phyloP scores from a whole-genome alignment of 2,113 vertebrate species.

The Burhinus bistriatus region DNA sequence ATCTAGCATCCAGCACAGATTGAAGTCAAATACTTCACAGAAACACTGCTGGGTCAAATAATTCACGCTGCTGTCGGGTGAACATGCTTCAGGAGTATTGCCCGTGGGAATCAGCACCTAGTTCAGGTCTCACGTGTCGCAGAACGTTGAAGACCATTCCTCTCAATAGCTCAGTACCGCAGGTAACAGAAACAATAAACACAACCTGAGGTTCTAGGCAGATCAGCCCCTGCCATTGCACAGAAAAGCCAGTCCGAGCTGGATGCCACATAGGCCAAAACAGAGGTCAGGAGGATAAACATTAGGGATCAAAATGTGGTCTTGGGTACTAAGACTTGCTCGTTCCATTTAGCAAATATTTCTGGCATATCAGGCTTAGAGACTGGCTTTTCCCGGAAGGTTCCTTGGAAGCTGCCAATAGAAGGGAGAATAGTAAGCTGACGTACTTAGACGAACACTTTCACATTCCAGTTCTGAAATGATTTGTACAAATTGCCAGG shows the following conservation, averaged over 20 bases:
- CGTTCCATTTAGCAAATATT: neutral
- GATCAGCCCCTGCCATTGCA: neutral
- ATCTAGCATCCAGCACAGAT: neutral
- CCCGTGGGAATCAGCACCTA: rapidly evolving
- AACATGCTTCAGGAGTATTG: neutral
- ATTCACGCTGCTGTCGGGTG: neutral
- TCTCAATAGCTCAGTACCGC: too few species aligned
- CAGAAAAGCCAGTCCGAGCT: neutral
- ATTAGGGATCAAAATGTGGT: rapidly evolving
- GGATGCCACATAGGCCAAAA: rapidly evolving
- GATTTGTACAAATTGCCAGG: rapidly evolving
- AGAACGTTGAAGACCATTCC: rapidly evolving
- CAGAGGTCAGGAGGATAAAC: neutral
- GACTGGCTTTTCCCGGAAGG: neutral
- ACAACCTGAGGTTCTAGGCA: too few species aligned
- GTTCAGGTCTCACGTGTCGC: neutral
- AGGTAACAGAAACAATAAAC: neutral
- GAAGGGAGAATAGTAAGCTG: neutral
- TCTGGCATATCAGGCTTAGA: neutral
- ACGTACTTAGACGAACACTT: neutral
- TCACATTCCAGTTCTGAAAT: neutral
- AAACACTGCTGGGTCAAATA: neutral
- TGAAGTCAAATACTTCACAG: neutral
- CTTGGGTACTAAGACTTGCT: neutral
- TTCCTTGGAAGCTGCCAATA: neutral